phyloP scores from a whole-genome alignment of 2,888 invertebrate species.

The Melanostoma scalare region DNA sequence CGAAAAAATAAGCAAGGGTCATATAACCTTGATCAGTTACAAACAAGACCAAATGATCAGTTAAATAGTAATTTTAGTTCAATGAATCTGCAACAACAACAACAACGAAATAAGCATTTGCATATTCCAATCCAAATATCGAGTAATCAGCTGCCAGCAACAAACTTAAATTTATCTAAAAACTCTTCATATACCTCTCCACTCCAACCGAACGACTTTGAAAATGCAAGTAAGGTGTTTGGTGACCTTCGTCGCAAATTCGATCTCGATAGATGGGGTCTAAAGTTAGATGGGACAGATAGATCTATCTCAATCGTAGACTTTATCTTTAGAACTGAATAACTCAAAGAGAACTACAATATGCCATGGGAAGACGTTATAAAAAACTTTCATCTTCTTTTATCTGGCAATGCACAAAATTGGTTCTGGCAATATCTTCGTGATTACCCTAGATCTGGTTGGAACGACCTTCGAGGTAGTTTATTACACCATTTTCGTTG shows the following conservation, averaged over 20 bases:
- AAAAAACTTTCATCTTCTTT: slow-evolving; percentile 11
- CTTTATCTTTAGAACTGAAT: slow-evolving; percentile 17
- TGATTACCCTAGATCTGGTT: background rate
- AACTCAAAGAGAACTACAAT: background rate
- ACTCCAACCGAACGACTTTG: background rate
- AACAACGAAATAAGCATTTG: too few species aligned
- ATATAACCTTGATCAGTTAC: too few species aligned
- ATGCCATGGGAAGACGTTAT: slow-evolving; percentile 15
- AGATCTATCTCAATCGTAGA: slow-evolving; percentile 15
- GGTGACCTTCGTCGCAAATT: background rate
- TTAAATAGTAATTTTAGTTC: too few species aligned
- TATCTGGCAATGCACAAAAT: slow-evolving; percentile 1
- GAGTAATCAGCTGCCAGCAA: background rate
- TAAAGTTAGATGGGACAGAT: background rate
- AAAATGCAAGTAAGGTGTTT: background rate
- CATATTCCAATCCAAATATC: background rate
- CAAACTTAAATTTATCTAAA: background rate
- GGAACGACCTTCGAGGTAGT: background rate
- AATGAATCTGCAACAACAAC: too few species aligned
- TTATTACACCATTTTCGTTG: background rate
- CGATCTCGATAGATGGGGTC: slow-evolving; percentile 1
- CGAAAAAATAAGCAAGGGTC: too few species aligned
- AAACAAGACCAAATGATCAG: too few species aligned
- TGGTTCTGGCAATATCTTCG: slow-evolving; percentile 28
- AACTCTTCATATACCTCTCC: too few species aligned